phyloP scores from a whole-genome alignment of 2,113 vertebrate species.

The Pipra filicauda region DNA sequence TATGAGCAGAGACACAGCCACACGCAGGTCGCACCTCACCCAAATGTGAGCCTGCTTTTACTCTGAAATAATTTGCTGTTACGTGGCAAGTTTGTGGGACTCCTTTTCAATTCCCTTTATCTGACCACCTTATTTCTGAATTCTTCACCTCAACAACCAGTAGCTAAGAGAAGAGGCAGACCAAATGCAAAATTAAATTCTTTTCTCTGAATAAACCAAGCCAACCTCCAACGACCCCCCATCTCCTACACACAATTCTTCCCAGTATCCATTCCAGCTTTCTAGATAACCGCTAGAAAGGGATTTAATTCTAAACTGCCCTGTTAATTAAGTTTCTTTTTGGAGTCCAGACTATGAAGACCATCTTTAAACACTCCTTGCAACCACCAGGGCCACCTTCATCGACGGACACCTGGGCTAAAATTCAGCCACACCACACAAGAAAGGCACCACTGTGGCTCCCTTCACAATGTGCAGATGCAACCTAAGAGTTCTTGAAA shows the following conservation, averaged over 20 bases:
- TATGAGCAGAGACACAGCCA: neutral
- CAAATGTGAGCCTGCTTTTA: neutral
- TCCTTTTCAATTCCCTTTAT: neutral
- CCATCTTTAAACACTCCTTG: neutral
- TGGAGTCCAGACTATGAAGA: neutral
- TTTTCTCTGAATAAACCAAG: neutral
- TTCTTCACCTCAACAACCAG: neutral
- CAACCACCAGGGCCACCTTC: neutral
- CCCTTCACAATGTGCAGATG: neutral
- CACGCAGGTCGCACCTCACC: fast-evolving
- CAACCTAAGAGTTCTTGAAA: neutral
- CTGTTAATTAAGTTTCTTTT: neutral
- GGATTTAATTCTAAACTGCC: neutral
- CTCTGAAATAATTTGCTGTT: neutral
- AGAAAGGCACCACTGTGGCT: neutral
- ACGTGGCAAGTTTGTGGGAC: neutral
- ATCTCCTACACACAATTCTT: neutral
- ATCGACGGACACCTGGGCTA: neutral
- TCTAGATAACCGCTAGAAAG: neutral
- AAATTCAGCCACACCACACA: neutral
- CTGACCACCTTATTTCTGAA: neutral
- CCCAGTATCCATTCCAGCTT: neutral
- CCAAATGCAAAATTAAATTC: neutral
- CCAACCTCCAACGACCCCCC: neutral
- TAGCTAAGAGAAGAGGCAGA: neutral